Evolutionary conservation across 1,140 invertebrate genomes (phyloP).

Genomic region (Akabosia matsudoensis): DNA sequence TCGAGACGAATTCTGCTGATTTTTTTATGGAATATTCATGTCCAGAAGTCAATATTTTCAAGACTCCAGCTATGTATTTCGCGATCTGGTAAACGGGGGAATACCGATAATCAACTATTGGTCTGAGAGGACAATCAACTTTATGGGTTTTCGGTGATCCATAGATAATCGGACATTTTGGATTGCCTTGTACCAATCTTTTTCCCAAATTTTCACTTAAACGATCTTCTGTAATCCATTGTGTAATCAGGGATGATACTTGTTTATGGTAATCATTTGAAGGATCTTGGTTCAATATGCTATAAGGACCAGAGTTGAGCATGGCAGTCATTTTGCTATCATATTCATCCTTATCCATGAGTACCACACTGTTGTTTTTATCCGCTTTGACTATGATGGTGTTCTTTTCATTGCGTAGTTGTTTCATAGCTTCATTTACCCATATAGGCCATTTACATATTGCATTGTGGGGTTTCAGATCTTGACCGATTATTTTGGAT

Average conservation of each 20-base stretch:
- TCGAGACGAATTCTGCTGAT: conserved; percentile 30
- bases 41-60: neutral
- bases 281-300: neutral
- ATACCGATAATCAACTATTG: conserved; percentile 46
- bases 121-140: conserved; percentile 41
- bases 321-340: neutral
- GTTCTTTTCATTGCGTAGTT: neutral
- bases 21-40: conserved; percentile 17
- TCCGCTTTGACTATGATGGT: neutral
- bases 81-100: conserved; percentile 44
- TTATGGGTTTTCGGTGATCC: conserved; percentile 49
- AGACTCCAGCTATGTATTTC: conserved; percentile 39
- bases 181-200: neutral
- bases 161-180: conserved; percentile 37
- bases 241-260: neutral
- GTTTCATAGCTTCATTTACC: neutral
- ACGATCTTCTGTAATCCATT: neutral
- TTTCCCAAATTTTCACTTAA: neutral
- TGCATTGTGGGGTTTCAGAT: neutral
- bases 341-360: neutral
- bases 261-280: neutral
- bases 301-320: neutral
- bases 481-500: neutral
- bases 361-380: neutral
- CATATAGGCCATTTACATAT: neutral